These are phyloP conservation scores for Camarhynchus parvulus DNA, from an alignment of 2,113 vertebrate species.

Conservation along the genomic window DNA sequence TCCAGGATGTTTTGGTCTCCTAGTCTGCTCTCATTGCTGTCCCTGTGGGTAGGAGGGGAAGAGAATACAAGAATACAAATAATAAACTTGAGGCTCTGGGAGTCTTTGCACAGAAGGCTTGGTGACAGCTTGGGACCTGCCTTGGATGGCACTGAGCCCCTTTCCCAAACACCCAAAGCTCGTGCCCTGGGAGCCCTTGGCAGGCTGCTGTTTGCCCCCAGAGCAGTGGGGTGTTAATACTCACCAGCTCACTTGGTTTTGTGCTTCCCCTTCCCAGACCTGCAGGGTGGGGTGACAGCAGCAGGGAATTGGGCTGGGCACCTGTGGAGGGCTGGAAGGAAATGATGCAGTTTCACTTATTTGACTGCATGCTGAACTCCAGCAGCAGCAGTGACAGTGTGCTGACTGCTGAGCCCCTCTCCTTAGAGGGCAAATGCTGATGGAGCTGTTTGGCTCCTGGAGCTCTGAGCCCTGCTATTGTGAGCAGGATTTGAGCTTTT, in stretches of 20 bases:
- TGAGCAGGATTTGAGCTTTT: not conserved
- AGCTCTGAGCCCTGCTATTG: not conserved
- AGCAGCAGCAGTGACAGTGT: not conserved
- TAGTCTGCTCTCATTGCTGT: not conserved
- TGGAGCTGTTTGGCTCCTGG: not conserved
- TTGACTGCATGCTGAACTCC: not conserved
- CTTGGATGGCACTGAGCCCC: not conserved
- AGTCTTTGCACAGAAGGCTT: not conserved
- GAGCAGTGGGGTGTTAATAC: not conserved
- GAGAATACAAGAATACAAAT: not conserved
- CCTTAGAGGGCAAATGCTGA: not conserved
- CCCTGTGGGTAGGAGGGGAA: not conserved
- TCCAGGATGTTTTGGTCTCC: not conserved
- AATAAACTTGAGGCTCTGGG: not conserved
- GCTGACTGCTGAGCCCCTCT: not conserved
- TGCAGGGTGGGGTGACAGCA: not conserved
- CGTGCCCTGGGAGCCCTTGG: not conserved
- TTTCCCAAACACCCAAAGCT: not conserved
- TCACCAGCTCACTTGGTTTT: accelerated
- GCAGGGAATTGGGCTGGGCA: not conserved
- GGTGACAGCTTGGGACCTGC: not conserved
- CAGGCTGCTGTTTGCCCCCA: not conserved
- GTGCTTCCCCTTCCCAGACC: not conserved
- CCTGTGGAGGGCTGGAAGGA: not conserved
- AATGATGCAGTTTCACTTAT: not conserved